A percentile compares a stretch with the other conserved stretches of the same genome.
These are phyloP conservation scores for Drosophila sechellia DNA, from an alignment of 1,140 invertebrate genomes.

Conservation along the genomic window DNA sequence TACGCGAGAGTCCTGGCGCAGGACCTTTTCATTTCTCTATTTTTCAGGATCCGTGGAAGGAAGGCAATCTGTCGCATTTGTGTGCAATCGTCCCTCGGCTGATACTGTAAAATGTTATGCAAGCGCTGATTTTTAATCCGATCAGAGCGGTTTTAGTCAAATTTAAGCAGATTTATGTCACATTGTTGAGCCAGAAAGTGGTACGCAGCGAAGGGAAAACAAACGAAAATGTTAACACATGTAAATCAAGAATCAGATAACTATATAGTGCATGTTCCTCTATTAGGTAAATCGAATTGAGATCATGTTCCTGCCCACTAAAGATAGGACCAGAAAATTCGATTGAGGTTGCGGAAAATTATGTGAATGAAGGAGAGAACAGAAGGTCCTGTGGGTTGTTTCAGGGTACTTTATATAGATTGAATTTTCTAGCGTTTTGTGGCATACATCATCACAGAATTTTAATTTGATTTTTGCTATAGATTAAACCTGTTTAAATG, in stretches of 20 bases:
- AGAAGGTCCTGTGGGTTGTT: background rate
- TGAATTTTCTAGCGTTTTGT: no score
- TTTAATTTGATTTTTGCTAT: no score
- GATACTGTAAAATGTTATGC: constrained; percentile 76
- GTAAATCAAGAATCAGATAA: constrained; percentile 74
- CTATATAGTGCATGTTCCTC: constrained; percentile 38
- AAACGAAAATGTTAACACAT: constrained; percentile 75
- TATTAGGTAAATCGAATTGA: constrained; percentile 51
- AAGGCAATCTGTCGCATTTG: constrained; percentile 75
- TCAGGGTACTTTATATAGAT: background rate
- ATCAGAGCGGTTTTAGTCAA: constrained; percentile 84
- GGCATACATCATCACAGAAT: no score
- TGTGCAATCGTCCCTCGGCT: constrained; percentile 35
- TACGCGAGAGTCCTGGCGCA: background rate
- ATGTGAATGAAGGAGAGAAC: background rate
- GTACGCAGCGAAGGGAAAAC: constrained; percentile 27
- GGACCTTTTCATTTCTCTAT: constrained; percentile 51
- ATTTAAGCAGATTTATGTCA: constrained; percentile 84
- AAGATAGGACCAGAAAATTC: constrained; percentile 35
- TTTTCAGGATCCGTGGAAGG: constrained; percentile 14
- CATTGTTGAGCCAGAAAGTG: constrained; percentile 64
- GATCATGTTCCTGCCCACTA: constrained; percentile 20
- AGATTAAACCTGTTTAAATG: no score
- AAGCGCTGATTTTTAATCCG: constrained; percentile 79
- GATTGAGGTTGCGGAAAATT: constrained; percentile 46